Conservation (phyloP, 2,888 invertebrate species). For the Ditula angustiorana region DNA sequence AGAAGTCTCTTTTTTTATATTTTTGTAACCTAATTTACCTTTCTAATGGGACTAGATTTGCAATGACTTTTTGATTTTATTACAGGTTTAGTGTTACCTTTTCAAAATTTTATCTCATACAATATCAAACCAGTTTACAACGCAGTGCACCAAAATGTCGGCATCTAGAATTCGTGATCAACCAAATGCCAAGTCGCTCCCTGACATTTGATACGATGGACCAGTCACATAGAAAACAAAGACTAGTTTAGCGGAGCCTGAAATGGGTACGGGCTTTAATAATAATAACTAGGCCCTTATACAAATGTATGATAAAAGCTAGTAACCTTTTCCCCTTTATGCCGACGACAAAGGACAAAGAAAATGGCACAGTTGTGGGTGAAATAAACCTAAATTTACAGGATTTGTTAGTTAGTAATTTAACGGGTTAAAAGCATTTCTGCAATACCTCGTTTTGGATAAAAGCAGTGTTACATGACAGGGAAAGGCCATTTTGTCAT, state of each 20-base stretch:
- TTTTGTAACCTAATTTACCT: too few species aligned
- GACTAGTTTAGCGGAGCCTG: slow-evolving; percentile 8
- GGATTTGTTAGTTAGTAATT: slow-evolving; percentile 27
- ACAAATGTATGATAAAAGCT: slow-evolving; percentile 17
- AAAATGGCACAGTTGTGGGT: slow-evolving; percentile 5
- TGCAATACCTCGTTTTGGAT: background rate
- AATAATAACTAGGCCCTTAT: slow-evolving; percentile 5
- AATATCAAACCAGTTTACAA: slow-evolving; percentile 54
- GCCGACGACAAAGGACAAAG: slow-evolving; percentile 27
- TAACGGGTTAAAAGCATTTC: slow-evolving; percentile 19
- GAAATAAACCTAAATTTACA: slow-evolving; percentile 20
- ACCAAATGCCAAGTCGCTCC: slow-evolving; percentile 63
- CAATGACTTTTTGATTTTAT: too few species aligned
- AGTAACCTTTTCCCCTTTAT: slow-evolving; percentile 27
- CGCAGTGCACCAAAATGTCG: slow-evolving; percentile 50
- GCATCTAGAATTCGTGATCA: slow-evolving; percentile 68
- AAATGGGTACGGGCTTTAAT: slow-evolving; percentile 15
- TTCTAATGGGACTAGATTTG: too few species aligned
- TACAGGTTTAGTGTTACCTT: background rate
- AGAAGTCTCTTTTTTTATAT: too few species aligned
- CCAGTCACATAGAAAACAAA: slow-evolving; percentile 50
- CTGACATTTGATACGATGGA: slow-evolving; percentile 66
- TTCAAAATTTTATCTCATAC: slow-evolving; percentile 41
- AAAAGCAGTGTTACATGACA: slow-evolving; percentile 11
- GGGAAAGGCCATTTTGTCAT: background rate